Evolutionary conservation across 1,140 invertebrate genomes (phyloP).

Genomic region (Apis dorsata): DNA sequence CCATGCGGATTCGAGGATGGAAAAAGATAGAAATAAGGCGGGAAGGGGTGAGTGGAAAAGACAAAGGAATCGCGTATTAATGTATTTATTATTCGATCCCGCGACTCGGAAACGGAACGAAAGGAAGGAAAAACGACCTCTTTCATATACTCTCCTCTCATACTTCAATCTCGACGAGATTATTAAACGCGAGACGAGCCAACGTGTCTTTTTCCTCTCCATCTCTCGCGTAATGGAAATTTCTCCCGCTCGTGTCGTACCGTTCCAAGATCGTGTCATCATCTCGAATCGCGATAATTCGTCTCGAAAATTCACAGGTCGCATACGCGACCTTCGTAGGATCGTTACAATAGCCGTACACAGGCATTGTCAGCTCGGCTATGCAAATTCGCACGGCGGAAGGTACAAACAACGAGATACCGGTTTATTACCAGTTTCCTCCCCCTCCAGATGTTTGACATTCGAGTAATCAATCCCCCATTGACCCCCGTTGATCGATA

Average conservation of each 20-base stretch:
- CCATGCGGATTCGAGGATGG: background rate
- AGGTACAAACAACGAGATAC: background rate
- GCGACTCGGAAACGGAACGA: background rate
- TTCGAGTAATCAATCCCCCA: constrained; percentile 32
- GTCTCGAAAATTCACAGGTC: too few relatives aligned
- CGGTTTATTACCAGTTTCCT: constrained; percentile 27
- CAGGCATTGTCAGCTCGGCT: background rate
- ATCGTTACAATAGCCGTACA: background rate
- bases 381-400: constrained; percentile 29
- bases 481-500: constrained; percentile 23
- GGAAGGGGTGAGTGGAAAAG: background rate
- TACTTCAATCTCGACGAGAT: background rate
- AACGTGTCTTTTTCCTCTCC: too few relatives aligned
- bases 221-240: background rate
- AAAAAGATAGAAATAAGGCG: background rate
- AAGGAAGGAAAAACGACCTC: background rate
- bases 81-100: constrained; percentile 15
- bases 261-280: too few relatives aligned
- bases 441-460: constrained; percentile 18
- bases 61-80: constrained; percentile 14
- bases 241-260: too few relatives aligned
- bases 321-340: too few relatives aligned
- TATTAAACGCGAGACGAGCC: constrained; percentile 8
- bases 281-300: too few relatives aligned
- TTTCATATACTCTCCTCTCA: background rate